Evolutionary conservation across 2,113 vertebrate species (phyloP), one percentile per base, ranked within the genome.

Genomic region (Psilopogon haemacephalus): DNA sequence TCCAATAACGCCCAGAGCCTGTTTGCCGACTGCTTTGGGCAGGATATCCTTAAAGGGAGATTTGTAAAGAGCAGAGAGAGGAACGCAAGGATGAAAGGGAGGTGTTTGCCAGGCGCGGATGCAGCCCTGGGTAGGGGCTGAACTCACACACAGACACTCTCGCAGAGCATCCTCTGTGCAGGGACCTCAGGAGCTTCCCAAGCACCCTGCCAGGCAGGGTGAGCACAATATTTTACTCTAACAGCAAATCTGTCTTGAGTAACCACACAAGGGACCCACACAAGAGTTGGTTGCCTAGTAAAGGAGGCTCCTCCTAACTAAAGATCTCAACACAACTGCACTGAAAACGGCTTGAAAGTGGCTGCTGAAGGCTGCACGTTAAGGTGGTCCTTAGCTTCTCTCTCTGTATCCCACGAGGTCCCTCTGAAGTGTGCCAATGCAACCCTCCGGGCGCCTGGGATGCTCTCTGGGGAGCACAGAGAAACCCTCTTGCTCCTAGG

Each of bases 1-100:
- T 96, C 94, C n/a, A 92, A 76, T 79, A 94, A 97, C 58, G 97
- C 95, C 79, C 52, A 48, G 85, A 83, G 91, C 85, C 78, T 83
- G 93, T 95, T 96, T 58, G 59, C 88, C 90, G 88, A 89, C 92
- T 95, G 94, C 77, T 56, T 71, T 59, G 73, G 86, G 70, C 95
- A 50, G 71, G 94, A 46, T 67, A 5, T 19, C 14, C 5, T 65
- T 73, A 92, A 68, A 70, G 38, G 19, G 54, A 73, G 84, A 62
- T 46, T 63, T 76, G 69, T 79, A 84, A 86, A 86, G 85, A 86
- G 76, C 85, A 84, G 68, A 80, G 80, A 16, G 17, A 69, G 70
- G 44, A 64, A 81, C 24, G 76, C 75, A 80, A 81, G 58, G 79
- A 86, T 76, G 55, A 80, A 71, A 92, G 64, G 3, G 1, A 80